phyloP scores from a whole-genome alignment of 1,140 invertebrate genomes.

The Ips typographus region DNA sequence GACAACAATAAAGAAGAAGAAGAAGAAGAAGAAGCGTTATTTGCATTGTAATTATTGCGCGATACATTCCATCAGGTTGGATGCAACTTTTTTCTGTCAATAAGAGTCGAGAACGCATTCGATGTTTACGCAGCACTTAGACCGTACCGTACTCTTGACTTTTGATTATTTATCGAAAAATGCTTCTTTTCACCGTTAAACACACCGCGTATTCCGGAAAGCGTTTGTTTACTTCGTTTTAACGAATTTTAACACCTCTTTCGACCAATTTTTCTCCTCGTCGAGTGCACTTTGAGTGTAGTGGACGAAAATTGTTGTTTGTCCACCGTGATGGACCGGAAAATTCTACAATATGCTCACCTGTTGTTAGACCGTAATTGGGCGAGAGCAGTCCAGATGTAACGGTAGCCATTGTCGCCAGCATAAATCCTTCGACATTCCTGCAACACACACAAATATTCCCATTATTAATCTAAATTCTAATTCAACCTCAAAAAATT shows the following conservation, averaged over 20 bases:
- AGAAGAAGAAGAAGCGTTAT: constrained; percentile 6
- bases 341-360: constrained; percentile 34
- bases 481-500: too few species aligned
- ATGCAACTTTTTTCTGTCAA: constrained; percentile 34
- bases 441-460: constrained; percentile 44
- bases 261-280: neutral
- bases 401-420: constrained; percentile 51
- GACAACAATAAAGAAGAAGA: constrained; percentile 13
- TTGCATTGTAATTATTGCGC: constrained; percentile 30
- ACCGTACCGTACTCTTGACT: constrained; percentile 22
- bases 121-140: constrained; percentile 32
- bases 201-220: constrained; percentile 23
- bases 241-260: constrained; percentile 19
- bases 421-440: constrained; percentile 49
- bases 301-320: neutral
- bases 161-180: constrained; percentile 35
- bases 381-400: constrained; percentile 50
- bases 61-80: constrained; percentile 14
- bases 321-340: neutral
- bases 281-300: neutral
- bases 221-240: constrained; percentile 26
- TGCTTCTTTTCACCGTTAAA: constrained; percentile 32
- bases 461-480: neutral
- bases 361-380: constrained; percentile 51
- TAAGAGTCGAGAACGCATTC: constrained; percentile 5